Percentiles rank a stretch among this genome's conserved stretches.
Conservation (phyloP, 2,113 vertebrate species). For the Delphinapterus leucas region DNA sequence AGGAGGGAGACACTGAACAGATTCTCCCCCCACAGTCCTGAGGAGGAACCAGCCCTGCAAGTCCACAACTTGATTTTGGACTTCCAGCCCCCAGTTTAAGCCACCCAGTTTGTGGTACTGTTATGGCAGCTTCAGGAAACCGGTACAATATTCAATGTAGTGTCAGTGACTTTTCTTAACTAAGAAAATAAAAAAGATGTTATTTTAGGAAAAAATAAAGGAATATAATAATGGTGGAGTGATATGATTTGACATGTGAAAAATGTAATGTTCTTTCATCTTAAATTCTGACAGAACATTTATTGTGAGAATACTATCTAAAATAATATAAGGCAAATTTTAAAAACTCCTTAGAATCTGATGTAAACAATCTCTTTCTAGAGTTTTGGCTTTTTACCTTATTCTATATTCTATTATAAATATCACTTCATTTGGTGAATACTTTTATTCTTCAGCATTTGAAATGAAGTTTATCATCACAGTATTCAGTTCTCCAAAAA, state of each 20-base stretch:
- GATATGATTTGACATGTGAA: background rate
- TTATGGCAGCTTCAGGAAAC: background rate
- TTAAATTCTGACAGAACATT: background rate
- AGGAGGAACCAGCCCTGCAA: background rate
- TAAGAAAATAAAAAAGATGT: background rate
- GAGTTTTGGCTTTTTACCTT: constrained; percentile 37
- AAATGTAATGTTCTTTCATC: background rate
- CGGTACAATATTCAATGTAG: background rate
- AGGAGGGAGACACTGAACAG: background rate
- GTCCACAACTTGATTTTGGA: background rate
- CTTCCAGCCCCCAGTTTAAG: background rate
- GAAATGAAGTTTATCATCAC: constrained; percentile 34
- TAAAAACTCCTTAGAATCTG: background rate
- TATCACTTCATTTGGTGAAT: background rate
- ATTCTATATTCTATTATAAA: constrained; percentile 7
- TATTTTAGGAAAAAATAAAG: background rate
- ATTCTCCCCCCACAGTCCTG: background rate
- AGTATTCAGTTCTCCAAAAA: background rate
- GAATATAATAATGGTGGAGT: background rate
- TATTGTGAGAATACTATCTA: background rate
- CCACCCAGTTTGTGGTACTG: background rate
- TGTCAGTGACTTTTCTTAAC: background rate
- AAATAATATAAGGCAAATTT: constrained; percentile 3
- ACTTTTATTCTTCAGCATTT: constrained; percentile 55
- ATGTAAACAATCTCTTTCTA: constrained; percentile 9